Evolutionary conservation across 1,140 invertebrate genomes (phyloP).

Genomic region (Melanaphis sacchari): DNA sequence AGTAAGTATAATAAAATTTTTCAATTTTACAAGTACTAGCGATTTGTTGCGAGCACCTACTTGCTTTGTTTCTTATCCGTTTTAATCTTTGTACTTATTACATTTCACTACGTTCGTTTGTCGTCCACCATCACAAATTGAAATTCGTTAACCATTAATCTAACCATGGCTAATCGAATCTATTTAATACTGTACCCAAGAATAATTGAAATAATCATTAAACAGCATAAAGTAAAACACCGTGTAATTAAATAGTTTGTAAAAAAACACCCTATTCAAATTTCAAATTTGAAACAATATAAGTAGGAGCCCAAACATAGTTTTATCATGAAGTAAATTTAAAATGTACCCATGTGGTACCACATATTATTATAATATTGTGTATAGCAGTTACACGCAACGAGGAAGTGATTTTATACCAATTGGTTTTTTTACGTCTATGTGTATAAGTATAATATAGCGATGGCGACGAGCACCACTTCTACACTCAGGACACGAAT

Average conservation of each 20-base stretch:
- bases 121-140: not conserved
- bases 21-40: not conserved
- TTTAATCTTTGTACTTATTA: not conserved
- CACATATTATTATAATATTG: not conserved
- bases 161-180: not conserved
- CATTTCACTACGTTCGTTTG: not conserved
- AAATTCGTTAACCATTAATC: not conserved
- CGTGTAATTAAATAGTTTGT: not conserved
- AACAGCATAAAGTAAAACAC: not conserved
- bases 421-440: not conserved
- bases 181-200: not conserved
- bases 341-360: not conserved
- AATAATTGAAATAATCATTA: not conserved
- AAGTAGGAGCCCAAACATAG: not conserved
- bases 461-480: not conserved
- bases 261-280: not conserved
- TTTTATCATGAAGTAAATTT: not conserved
- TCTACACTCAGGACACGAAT: not conserved
- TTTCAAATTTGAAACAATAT: not conserved
- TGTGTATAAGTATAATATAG: not conserved
- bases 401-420: not conserved
- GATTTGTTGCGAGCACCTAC: not conserved
- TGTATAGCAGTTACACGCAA: not conserved
- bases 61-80: not conserved
- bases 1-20: not conserved